Evolutionary conservation across 2,888 invertebrate species (phyloP).

Genomic region (Podotricha telesiphe): DNA sequence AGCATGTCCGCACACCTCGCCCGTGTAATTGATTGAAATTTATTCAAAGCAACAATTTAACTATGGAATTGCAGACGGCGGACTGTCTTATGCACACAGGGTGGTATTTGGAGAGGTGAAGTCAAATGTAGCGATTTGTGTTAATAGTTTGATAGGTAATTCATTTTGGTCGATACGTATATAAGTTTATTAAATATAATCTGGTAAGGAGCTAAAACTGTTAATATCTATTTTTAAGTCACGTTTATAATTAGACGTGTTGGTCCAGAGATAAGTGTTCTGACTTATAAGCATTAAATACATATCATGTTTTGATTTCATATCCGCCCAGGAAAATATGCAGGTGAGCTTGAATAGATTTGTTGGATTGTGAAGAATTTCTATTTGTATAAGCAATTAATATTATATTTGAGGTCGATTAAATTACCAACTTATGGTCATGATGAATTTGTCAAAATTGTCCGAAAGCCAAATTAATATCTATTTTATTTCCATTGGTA

Average conservation of each 20-base stretch:
- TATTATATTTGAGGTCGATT: too few species aligned
- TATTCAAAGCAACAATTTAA: slow-evolving; percentile 69
- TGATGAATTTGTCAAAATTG: too few species aligned
- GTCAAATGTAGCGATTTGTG: neutral
- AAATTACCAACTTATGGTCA: too few species aligned
- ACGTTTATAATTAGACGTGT: neutral
- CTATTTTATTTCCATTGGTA: too few species aligned
- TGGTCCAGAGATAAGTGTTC: neutral
- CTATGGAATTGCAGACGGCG: slow-evolving; percentile 52
- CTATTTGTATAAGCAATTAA: too few species aligned
- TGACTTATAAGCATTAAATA: too few species aligned
- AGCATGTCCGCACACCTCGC: slow-evolving; percentile 60
- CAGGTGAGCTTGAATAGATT: too few species aligned
- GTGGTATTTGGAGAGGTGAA: slow-evolving; percentile 42
- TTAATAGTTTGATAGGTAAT: neutral
- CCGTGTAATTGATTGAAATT: slow-evolving; percentile 76
- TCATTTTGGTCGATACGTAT: neutral
- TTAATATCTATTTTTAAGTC: neutral
- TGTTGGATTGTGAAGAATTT: too few species aligned
- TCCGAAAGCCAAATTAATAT: too few species aligned
- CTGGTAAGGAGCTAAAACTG: neutral
- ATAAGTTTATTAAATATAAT: neutral
- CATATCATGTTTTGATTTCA: neutral
- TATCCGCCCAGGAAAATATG: neutral
- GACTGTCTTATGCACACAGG: slow-evolving; percentile 53